Base-by-base conservation (phyloP, 2,797 vertebrate species). In the Spinibarbus caldwelli region DNA sequence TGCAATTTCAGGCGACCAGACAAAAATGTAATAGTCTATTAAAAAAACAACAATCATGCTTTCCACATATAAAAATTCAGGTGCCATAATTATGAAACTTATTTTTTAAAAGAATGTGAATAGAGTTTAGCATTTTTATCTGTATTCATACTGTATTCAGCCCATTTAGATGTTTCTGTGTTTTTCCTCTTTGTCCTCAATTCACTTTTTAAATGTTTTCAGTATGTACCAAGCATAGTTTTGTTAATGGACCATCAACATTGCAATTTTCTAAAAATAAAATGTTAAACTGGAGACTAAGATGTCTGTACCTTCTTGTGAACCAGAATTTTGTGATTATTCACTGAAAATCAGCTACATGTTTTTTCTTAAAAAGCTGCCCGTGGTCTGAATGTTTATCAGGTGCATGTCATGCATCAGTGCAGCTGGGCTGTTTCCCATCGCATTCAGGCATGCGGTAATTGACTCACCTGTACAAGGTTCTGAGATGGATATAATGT, bases 71-170 rank as follows among this genome's bases (percentile, higher is more conserved):
- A 91, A 90, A 52, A 34, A 70, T 89, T 34, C 91, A 92, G 92
- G 88, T 90, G 90, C 87, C 86, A 92, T 94, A 59, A 91, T 86
- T 93, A 91, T 88, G 90, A 87, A 85, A 92, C 93, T 94, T 80
- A 87, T 89, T 90, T 85, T 26, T 21, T 92, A 1, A 94, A 88
- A 93, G 89, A 97, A 96, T 98, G 96, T 97, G 96, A 98, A 97
- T 93, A 92, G 83, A 89, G 89, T 85, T 90, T 90, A 86, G 84
- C 86, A 86, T 67, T 67, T 92, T 92, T 91, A 36, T 93, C 88
- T 92, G 15, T 85, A 93, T 89, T 79, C 88, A 90, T 89, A 81
- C 77, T 89, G 52, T 87, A 88, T 85, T 91, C 91, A 80, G 90
- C 87, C 83, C 57, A 31, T 9, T 85, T 87, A 85, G 36, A 23